Base-by-base conservation (phyloP, 2,888 invertebrate genomes). In the Xanthorhoe designata region DNA sequence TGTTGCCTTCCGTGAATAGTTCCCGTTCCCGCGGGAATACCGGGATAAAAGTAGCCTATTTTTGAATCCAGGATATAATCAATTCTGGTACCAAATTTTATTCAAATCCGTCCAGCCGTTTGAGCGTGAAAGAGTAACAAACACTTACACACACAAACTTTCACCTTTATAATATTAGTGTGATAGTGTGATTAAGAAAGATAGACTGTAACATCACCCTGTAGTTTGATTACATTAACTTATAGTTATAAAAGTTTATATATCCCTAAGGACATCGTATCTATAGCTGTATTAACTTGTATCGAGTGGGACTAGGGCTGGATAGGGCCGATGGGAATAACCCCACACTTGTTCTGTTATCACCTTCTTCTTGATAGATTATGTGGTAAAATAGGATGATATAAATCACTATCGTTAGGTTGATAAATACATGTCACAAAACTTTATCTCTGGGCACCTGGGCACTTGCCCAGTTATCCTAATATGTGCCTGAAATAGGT, bases 181-280 rank as follows among this genome's bases (percentile, higher is more conserved):
- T 24, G 24, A 24, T 3, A n/a, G n/a, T n/a, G n/a, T n/a, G n/a
- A n/a, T n/a, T n/a, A n/a, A n/a, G n/a, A n/a, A n/a, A n/a, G n/a
- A n/a, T n/a, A n/a, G 10, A 10, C 35, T 35, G 45, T n/a, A 24
- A 49, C 42, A 66, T 19, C 67, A 56, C 15, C 64, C 67, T 64
- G 57, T 66, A 66, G 10, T 5, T 45, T 55, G 63, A 53, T 57
- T 60, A 63, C 60, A 60, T 60, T 52, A 55, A 59, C 63, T 17
- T 52, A 60, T 52, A 60, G 64, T 64, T 64, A 62, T 62, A 64
- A 68, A 68, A 65, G 18, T 64, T 61, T 64, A 64, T 61, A 47
- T 59, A n/a, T 35, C 64, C 59, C 53, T 56, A 51, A 58, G 67
- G 68, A 68, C 64, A 53, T 57, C 49, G 59, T 59, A 64, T 62